Evolutionary conservation across 1,140 invertebrate genomes (phyloP), one percentile per base, ranked within the genome.

Genomic region (Drosophila pseudoananassae): DNA sequence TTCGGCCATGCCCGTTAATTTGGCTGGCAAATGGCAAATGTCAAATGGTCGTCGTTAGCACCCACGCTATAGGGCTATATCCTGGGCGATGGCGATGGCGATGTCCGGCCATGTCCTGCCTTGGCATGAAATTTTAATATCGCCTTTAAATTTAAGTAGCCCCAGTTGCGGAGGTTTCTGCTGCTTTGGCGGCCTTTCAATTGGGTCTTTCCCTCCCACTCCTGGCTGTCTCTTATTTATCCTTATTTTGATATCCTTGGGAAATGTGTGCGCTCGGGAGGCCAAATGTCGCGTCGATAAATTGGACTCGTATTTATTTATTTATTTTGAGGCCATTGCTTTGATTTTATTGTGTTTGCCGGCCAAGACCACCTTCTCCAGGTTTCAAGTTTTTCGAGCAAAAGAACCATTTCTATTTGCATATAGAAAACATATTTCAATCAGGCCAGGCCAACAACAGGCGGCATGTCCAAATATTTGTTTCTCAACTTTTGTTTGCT

Each of bases 61-160:
- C 79, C 74, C 79, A 82, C 79, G 74, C 63, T 56, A 15, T 4
- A 10, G n/a, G 51, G 9, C 59, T 10, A 38, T 66, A 63, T 66
- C 46, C 63, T 54, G 65, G 50, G 31, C 25, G 4, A 60, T 70
- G 27, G 56, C 50, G 36, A 50, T 31, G 12, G 58, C 53, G 17
- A 61, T 52, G 64, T 60, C 55, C 45, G 46, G 56, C 58, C 9
- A 12, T 57, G 71, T 81, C 65, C 78, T 72, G 72, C 20, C 56
- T 57, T 59, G 63, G 72, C 80, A 79, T 79, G 69, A 55, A 84
- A 83, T 76, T 84, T 84, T 71, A 84, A 84, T 84, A 64, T 65
- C 57, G 71, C 57, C 60, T 72, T 84, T 79, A 83, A 83, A 76
- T 76, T 79, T 83, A 79, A 83, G 82, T 84, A 72, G 80, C 79